Evolutionary conservation across 2,797 vertebrate genomes (phyloP).

Genomic region (Lates japonicus): DNA sequence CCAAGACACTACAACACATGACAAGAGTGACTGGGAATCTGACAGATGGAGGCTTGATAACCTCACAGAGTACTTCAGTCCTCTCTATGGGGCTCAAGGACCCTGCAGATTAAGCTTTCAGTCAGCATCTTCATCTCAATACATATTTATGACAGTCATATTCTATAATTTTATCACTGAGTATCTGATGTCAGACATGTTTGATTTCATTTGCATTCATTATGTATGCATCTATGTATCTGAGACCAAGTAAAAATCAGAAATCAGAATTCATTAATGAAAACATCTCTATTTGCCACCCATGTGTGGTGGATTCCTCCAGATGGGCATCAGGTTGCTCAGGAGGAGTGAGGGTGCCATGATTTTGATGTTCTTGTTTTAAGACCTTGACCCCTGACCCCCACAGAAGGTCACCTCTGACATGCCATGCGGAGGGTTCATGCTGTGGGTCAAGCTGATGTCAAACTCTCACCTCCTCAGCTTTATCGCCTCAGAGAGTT

Average conservation of each 20-base stretch:
- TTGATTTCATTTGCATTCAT: constrained; percentile 44
- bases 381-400: constrained; percentile 80
- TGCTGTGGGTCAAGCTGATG: constrained; percentile 65
- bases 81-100: constrained; percentile 38
- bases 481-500: constrained; percentile 67
- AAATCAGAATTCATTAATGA: not conserved
- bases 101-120: constrained; percentile 59
- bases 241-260: constrained; percentile 10
- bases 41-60: constrained; percentile 72
- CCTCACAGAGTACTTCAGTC: constrained; percentile 39
- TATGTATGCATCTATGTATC: not conserved
- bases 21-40: constrained; percentile 65
- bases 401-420: constrained; percentile 80
- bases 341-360: constrained; percentile 37
- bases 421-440: constrained; percentile 63
- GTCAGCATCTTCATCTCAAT: constrained; percentile 46
- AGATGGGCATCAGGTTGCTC: constrained; percentile 75
- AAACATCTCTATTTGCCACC: constrained; percentile 6
- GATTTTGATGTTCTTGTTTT: constrained; percentile 73
- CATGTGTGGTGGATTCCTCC: constrained; percentile 56
- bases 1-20: constrained; percentile 37
- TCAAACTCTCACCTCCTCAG: constrained; percentile 72
- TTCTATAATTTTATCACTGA: constrained; percentile 20
- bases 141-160: constrained; percentile 53
- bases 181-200: constrained; percentile 22